These are phyloP conservation scores for Tympanuchus pallidicinctus DNA, from an alignment of 2,113 vertebrate species.

Conservation along the genomic window DNA sequence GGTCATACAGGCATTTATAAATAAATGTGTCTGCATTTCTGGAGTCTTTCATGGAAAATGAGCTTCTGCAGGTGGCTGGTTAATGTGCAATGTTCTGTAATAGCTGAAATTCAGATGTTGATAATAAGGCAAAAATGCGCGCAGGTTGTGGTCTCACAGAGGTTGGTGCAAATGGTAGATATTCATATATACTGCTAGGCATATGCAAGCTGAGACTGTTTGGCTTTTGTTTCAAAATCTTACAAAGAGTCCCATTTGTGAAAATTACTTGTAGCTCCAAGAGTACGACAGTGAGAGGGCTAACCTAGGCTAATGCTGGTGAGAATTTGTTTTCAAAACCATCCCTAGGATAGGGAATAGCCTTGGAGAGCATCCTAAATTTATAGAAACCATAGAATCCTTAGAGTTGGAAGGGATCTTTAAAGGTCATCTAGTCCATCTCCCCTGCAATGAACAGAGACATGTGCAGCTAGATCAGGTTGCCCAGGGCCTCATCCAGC, in stretches of 20 bases:
- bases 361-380: not conserved
- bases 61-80: not conserved
- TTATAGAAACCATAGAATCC: not conserved
- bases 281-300: rapidly evolving
- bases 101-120: not conserved
- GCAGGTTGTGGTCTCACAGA: not conserved
- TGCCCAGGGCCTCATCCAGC: too few species aligned
- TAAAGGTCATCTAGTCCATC: too few species aligned
- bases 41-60: not conserved
- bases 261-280: not conserved
- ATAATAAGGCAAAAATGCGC: not conserved
- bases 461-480: too few species aligned
- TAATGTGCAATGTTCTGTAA: not conserved
- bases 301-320: not conserved
- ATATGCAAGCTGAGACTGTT: not conserved
- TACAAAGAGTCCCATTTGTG: not conserved
- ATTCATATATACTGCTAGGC: not conserved
- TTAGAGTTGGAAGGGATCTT: too few species aligned
- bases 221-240: not conserved
- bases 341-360: not conserved
- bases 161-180: rapidly evolving
- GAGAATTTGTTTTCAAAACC: not conserved
- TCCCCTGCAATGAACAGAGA: too few species aligned
- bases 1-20: not conserved
- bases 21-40: not conserved